Evolutionary conservation across 2,888 invertebrate species (phyloP), one percentile per base, ranked within the genome.

Genomic region (Sericinus montela): DNA sequence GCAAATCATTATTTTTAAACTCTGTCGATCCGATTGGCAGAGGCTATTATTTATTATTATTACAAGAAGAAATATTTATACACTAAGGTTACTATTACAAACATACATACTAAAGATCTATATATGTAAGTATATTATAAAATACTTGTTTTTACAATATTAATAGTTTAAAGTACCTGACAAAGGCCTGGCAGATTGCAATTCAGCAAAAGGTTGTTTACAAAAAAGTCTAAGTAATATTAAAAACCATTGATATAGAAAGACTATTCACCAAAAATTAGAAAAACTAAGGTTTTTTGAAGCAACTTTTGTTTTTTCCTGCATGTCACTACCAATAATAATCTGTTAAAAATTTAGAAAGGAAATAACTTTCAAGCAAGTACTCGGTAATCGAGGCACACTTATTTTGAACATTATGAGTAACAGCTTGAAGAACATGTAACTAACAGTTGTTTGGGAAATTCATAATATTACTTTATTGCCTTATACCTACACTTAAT

Each of bases 1-100:
- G 29, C 30, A 15, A 50, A n/a, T 35, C 35, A 29, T 35, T 28
- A 35, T 5, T 34, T 28, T 19, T 3, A 28, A 16, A 40, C n/a
- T 25, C 25, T 37, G 25, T 45, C 37, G 48, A 42, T 45, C 13
- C 15, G 19, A 42, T 45, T 38, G 32, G 13, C 50, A 19, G 25
- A 36, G 32, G 36, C 50, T 48, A 36, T 45, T 56, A 53, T 54
- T 43, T 52, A 54, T 50, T 48, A 55, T 44, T 32, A 48, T n/a
- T 45, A 45, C 45, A 16, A 41, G 34, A 50, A 47, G 14, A 15
- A 45, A 23, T 30, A 41, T 29, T 1, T 36, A 28, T 32, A 13
- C 30, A 25, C 23, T 13, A 39, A n/a, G n/a, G 7, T 1, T 13
- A 39, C 13, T n/a, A n/a, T n/a, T 35, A 32, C 25, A 49, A 49